Conservation (phyloP, 2,797 vertebrate genomes). For the Danio jaintianensis region DNA sequence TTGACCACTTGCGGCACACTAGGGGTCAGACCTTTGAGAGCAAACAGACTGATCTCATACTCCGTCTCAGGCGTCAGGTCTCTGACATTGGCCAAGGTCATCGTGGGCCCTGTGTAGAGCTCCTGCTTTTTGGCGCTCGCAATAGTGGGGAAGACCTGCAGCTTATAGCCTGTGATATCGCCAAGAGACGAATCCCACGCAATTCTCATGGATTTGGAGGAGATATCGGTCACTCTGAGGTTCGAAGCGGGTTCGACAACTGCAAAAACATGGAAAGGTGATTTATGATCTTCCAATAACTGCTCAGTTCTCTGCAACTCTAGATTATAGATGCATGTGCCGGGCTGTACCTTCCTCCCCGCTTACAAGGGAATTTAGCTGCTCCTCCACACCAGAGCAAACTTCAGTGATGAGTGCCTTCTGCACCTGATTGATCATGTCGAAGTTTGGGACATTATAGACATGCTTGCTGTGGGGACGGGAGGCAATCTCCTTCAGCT, state of each 20-base stretch:
- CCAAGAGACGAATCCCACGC: conserved; percentile 89
- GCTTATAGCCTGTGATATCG: conserved; percentile 91
- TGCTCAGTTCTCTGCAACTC: not conserved
- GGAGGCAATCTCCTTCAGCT: conserved; percentile 94
- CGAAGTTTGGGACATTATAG: conserved; percentile 95
- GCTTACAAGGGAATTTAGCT: conserved; percentile 87
- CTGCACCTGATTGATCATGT: conserved; percentile 91
- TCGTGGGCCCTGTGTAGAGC: conserved; percentile 87
- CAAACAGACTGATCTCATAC: conserved; percentile 92
- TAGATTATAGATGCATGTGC: not conserved
- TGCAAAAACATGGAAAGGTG: conserved; percentile 65
- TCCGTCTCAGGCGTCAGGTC: conserved; percentile 95
- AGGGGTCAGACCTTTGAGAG: conserved; percentile 90
- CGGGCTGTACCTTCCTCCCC: conserved; percentile 90
- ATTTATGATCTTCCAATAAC: conserved; percentile 1
- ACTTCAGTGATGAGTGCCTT: conserved; percentile 92
- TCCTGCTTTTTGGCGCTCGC: conserved; percentile 89
- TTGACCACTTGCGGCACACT: conserved; percentile 88
- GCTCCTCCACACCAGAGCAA: conserved; percentile 94
- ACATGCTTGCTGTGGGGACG: conserved; percentile 90
- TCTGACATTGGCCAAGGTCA: conserved; percentile 88
- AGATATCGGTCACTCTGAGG: conserved; percentile 88
- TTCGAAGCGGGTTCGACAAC: conserved; percentile 92
- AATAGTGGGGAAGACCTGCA: conserved; percentile 90
- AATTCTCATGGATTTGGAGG: conserved; percentile 93